Base-by-base conservation (phyloP, 2,888 invertebrate species). In the Cheilosia variabilis region DNA sequence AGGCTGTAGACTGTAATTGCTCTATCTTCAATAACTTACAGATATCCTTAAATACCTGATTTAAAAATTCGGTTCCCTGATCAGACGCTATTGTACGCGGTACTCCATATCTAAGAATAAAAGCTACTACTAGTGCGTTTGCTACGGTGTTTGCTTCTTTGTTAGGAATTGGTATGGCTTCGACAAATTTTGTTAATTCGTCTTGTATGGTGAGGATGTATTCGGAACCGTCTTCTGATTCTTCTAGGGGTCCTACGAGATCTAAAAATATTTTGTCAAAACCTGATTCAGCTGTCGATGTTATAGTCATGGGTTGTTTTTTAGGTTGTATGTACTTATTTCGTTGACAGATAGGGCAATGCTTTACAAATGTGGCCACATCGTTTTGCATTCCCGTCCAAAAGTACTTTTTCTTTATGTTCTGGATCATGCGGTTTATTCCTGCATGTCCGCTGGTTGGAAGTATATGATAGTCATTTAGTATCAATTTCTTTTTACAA, bases 401-500 rank as follows among this genome's bases (percentile, higher is more conserved):
- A 43, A 43, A 43, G 4, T 43, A 43, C 10, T 34, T 34, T 10
- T 34, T 34, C 34, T 50, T 50, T 4, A 52, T 24, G 24, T 52
- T 52, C 15, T 24, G 10, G 15, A 52, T 9, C 52, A 52, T 52
- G 24, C 52, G 52, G 24, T 52, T 52, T 52, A 52, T 52, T 3
- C 52, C 52, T 13, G 52, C 52, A 52, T 52, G 15, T 52, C 52
- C 50, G 3, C 19, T 50, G 2, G 45, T 45, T 45, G 45, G 45
- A 13, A n/a, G 5, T 2, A 17, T 45, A 6, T 50, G 17, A 2
- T 17, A 17, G 3, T 50, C 31, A 9, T 34, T 34, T 7, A 34
- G 31, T 34, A 34, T 34, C 2, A 34, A 9, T 34, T 34, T 34
- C 10, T 17, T 50, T 22, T 17, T 50, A 19, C 19, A 45, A 13